Percentiles rank a stretch among this genome's conserved stretches.
phyloP scores from a whole-genome alignment of 1,140 invertebrate genomes.

The Alviniconcha marisindica region DNA sequence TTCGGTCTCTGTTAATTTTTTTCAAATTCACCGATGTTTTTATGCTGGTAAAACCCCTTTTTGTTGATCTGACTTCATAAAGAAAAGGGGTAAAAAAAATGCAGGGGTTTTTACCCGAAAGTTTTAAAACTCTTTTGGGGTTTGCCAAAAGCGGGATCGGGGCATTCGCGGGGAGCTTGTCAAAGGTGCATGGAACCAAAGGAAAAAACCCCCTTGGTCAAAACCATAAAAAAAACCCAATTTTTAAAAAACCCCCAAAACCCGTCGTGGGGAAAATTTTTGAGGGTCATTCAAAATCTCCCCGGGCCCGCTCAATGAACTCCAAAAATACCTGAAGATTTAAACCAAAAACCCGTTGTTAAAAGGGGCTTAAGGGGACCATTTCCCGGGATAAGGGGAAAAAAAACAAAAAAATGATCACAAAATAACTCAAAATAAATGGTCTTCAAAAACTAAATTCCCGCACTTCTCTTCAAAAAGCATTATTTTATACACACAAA shows the following conservation, averaged over 20 bases:
- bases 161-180: constrained; percentile 71
- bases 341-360: too few species aligned
- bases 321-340: constrained; percentile 71
- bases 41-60: too few species aligned
- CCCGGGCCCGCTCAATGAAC: constrained; percentile 72
- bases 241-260: constrained; percentile 64
- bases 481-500: background rate
- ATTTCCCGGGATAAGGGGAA: too few species aligned
- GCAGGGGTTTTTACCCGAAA: constrained; percentile 59
- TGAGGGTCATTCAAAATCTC: constrained; percentile 69
- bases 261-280: constrained; percentile 66
- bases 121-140: constrained; percentile 70
- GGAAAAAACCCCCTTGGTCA: constrained; percentile 73
- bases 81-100: too few species aligned
- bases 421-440: background rate
- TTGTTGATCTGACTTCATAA: too few species aligned
- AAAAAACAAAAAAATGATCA: too few species aligned
- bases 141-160: constrained; percentile 67
- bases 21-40: too few species aligned
- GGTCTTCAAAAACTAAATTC: background rate
- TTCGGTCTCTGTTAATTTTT: too few species aligned
- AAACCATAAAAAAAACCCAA: constrained; percentile 72
- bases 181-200: constrained; percentile 72
- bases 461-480: too few species aligned
- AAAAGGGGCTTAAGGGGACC: too few species aligned